Percentiles rank a stretch among this genome's conserved stretches.
phyloP scores from a whole-genome alignment of 2,113 vertebrate species.

The Spea bombifrons region DNA sequence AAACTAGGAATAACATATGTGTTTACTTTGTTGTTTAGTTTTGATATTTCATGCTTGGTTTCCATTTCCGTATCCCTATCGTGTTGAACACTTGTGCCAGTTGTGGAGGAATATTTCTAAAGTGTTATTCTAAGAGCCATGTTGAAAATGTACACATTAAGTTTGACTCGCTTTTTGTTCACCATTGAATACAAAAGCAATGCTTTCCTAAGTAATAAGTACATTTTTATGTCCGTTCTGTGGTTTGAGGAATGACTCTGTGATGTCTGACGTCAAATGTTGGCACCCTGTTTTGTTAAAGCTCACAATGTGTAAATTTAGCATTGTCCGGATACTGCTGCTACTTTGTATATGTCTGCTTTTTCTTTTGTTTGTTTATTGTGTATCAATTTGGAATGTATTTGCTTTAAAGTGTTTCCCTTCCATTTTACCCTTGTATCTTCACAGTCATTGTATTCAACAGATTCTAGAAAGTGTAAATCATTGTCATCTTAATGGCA shows the following conservation, averaged over 20 bases:
- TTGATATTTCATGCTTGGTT: conserved; percentile 1
- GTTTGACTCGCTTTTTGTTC: not conserved
- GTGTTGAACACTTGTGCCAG: conserved; percentile 20
- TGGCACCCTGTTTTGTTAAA: no score
- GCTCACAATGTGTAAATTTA: conserved; percentile 54
- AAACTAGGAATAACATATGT: not conserved
- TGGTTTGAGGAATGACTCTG: not conserved
- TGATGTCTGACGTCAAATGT: not conserved
- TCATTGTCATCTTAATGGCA: conserved; percentile 95
- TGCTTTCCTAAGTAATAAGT: conserved; percentile 20
- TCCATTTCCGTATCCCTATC: conserved; percentile 32
- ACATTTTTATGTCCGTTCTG: conserved; percentile 26
- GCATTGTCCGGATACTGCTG: conserved; percentile 44
- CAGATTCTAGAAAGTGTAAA: conserved; percentile 99
- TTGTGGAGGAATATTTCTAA: conserved; percentile 2
- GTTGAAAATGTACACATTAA: conserved; percentile 38
- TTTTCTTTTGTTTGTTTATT: conserved; percentile 61
- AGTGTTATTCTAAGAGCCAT: not conserved
- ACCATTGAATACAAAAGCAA: conserved; percentile 8
- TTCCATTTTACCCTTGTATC: conserved; percentile 82
- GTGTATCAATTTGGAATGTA: conserved; percentile 65
- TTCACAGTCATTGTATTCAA: conserved; percentile 97
- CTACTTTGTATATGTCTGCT: conserved; percentile 5
- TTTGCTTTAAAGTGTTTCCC: conserved; percentile 81
- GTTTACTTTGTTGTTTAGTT: not conserved